Base-by-base conservation (phyloP, 1,140 invertebrate species). In the Ostrea edulis region DNA sequence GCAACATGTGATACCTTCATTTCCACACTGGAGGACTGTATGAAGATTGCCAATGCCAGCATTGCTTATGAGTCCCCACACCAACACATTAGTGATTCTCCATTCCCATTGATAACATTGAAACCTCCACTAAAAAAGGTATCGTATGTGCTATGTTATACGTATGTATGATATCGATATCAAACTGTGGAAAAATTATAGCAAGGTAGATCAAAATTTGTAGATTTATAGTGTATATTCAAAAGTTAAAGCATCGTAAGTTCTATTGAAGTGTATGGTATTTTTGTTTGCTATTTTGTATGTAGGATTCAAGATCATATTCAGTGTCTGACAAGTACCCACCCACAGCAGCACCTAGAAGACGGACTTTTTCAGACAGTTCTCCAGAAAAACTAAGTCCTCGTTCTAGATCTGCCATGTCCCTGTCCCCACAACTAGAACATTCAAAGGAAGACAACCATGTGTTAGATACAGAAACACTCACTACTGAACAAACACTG, bases 1-100 rank as follows among this genome's bases (percentile, higher is more conserved):
- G 97, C 97, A 51, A 98, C 97, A 52, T 97, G 97, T 96, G 97
- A 98, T 95, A 97, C 97, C 35, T 97, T 98, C 94, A 97, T 97
- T 89, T 96, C 96, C 90, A 97, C 97, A 11, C 95, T 98, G 89
- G 97, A 97, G 94, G 97, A 97, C 88, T 97, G 97, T 92, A 97
- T 97, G 96, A 96, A 96, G 93, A 91, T 97, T 22, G 95, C 96
- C 2, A 96, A 96, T 91, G 95, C 95, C 51, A 95, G 94, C 87
- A 92, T 95, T 83, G 93, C 94, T 9, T 95, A 95, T 91, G 95
- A 96, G 86, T 91, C 95, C 4, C 90, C 91, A 44, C 92, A 92
- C 77, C 92, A 93, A 58, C 91, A 90, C 54, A 86, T 93, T 11
- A 90, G 87, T 44, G 93, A 93, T 77, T 91, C 91, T 12, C 88